Base-by-base conservation (phyloP, 1,140 invertebrate genomes). In the Anastatus disparis region DNA sequence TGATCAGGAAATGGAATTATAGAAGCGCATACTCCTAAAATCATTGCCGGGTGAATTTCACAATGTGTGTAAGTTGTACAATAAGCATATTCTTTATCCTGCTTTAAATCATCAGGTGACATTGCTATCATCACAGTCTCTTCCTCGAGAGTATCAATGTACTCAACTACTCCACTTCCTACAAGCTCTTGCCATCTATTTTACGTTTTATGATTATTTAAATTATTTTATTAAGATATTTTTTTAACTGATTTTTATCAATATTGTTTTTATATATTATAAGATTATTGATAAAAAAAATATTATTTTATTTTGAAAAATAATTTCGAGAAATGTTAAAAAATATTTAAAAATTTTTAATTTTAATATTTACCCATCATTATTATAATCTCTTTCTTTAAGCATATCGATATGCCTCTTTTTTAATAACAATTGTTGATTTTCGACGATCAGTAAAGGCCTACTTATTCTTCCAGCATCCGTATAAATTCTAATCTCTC, bases 1-100 rank as follows among this genome's bases (percentile, higher is more conserved):
- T 80, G 78, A 76, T 80, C 78, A 0, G 78, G 77, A 48, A 78
- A 80, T 10, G 78, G 78, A 74, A 80, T 80, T 10, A 80, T 80
- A 10, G 78, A 80, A 24, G 78, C 78, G 48, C 78, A 80, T 0
- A 80, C 76, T 15, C 78, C 78, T 0, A 80, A 40, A 68, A 80
- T 80, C 78, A 80, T 80, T 0, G 78, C 78, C 2, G 78, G 78
- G 67, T 80, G 78, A 62, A 80, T 80, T 53, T 80, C 78, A 27
- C 78, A 80, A 27, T 71, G 70, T 0, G 78, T 79, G 27, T 78
- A 78, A 0, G 77, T 79, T 0, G 76, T 77, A 74, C 78, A 79
- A 20, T 79, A 79, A 13, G 78, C 78, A 50, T 76, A 76, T 10
- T 78, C 75, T 38, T 73, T 75, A 4, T 79, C 77, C 26, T 76